Evolutionary conservation across 2,888 invertebrate genomes (phyloP), one percentile per base, ranked within the genome.

Genomic region (Microplitis manilae): DNA sequence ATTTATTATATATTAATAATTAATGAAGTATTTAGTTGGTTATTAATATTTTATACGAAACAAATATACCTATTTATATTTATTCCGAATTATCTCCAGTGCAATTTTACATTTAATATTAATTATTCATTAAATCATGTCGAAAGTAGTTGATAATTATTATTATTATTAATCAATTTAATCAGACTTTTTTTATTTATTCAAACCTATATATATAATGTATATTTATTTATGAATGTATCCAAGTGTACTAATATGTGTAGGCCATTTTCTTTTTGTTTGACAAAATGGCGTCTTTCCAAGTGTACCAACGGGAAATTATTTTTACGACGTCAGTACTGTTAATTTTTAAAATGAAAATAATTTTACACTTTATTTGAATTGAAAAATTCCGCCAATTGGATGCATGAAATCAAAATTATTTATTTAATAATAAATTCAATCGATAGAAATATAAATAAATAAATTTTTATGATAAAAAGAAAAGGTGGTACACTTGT

Each of bases 21-120:
- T 50, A 13, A 50, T 50, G 8, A 50, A 13, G 2, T 62, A 62
- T 17, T 15, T 20, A 15, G 62, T 17, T n/a, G 7, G 62, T 7
- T 8, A 62, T 62, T 62, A 62, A 62, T 60, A 76, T 76, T 71
- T 60, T 64, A 70, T 75, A 60, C 62, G 30, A 75, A 69, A 9
- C 62, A 40, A 69, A 40, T 75, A 68, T 75, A 75, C 69, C 69
- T 68, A 68, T 50, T 41, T 64, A 62, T 40, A 39, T 64, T 61
- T 8, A 9, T 41, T 39, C 64, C 40, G 20, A 20, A 59, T 30
- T 70, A 70, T 38, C 50, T 13, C 20, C 59, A 38, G 38, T 60
- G 70, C 70, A 70, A 70, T 60, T 70, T 70, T 60, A 59, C 70
- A 70, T 70, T 50, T 50, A 50, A 13, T 13, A 50, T 30, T 30